A percentile compares a stretch with the other conserved stretches of the same genome.
phyloP scores from a whole-genome alignment of 2,888 invertebrate genomes.

The Drosophila algonquin region DNA sequence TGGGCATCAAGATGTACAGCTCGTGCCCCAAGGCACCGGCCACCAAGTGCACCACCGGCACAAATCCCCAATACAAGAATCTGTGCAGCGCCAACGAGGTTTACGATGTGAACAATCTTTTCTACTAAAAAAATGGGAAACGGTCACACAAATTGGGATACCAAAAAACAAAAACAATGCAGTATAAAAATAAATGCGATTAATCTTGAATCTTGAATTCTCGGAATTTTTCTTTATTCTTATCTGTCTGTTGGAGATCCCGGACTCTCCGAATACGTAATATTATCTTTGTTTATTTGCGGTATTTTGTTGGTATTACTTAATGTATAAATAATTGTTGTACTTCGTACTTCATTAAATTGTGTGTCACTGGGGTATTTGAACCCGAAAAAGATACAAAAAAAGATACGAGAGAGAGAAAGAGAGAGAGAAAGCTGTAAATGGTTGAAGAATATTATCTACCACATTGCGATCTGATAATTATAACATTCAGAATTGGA shows the following conservation, averaged over 20 bases:
- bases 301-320: background rate
- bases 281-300: background rate
- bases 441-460: too few relatives aligned
- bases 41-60: constrained; percentile 68
- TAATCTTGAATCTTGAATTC: background rate
- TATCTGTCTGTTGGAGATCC: too few relatives aligned
- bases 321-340: too few relatives aligned
- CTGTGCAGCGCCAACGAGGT: constrained; percentile 55
- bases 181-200: background rate
- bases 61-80: constrained; percentile 55
- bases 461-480: too few relatives aligned
- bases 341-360: too few relatives aligned
- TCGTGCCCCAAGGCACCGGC: constrained; percentile 53
- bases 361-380: too few relatives aligned
- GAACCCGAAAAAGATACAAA: too few relatives aligned
- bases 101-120: constrained; percentile 64
- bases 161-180: background rate
- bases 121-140: constrained; percentile 33
- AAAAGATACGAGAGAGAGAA: too few relatives aligned
- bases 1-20: constrained; percentile 56
- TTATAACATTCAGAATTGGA: too few relatives aligned
- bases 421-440: too few relatives aligned
- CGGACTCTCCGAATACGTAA: background rate
- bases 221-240: background rate
- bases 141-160: too few relatives aligned